These are phyloP conservation scores for Glandiceps talaboti DNA, from an alignment of 53 echinoderm and acorn worm genomes.

Conservation along the genomic window DNA sequence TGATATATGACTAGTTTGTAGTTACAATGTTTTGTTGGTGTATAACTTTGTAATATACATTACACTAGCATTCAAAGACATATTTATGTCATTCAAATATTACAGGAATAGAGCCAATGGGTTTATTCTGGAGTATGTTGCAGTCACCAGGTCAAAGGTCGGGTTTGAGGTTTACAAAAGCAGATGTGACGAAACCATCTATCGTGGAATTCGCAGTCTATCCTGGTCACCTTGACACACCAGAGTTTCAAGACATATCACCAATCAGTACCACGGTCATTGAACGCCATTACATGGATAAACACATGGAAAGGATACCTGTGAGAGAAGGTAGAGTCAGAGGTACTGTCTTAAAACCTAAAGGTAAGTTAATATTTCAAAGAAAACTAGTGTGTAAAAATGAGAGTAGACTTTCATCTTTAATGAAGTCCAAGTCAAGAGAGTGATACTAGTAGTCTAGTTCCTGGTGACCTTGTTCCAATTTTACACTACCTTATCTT, in stretches of 20 bases:
- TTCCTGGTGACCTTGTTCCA: too few species aligned
- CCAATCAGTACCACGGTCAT: background rate
- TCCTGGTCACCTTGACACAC: slow-evolving; percentile 5
- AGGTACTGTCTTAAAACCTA: background rate
- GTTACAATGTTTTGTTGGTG: too few species aligned
- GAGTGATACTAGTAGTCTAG: too few species aligned
- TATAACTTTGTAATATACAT: too few species aligned
- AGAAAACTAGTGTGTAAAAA: too few species aligned
- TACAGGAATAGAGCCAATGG: slow-evolving; percentile 44
- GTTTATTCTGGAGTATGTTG: slow-evolving; percentile 32
- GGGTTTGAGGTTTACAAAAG: slow-evolving; percentile 9
- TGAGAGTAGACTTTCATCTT: too few species aligned
- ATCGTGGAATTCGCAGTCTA: slow-evolving; percentile 13
- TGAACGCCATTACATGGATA: background rate
- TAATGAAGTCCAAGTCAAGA: too few species aligned
- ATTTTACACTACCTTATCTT: too few species aligned
- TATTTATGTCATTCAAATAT: too few species aligned
- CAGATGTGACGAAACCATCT: slow-evolving; percentile 8
- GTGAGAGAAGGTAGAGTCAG: background rate
- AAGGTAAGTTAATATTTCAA: too few species aligned
- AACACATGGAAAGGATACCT: background rate
- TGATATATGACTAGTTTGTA: too few species aligned
- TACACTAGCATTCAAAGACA: too few species aligned
- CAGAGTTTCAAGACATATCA: background rate
- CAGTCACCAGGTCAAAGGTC: slow-evolving; percentile 18